These are phyloP conservation scores for Heterodera carotae DNA, from an alignment of 1,140 invertebrate genomes.

Conservation along the genomic window DNA sequence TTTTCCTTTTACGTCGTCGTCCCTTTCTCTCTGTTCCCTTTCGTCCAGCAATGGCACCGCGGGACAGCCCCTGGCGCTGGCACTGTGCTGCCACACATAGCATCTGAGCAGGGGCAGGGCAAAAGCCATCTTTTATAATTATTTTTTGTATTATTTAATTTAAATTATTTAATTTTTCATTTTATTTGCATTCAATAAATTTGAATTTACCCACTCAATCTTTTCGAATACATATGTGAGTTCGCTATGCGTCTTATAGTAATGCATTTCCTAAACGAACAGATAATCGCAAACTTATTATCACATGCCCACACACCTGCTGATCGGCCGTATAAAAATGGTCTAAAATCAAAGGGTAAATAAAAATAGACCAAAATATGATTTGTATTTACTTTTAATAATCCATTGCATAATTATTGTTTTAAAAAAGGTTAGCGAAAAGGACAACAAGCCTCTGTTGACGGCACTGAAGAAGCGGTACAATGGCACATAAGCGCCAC, in stretches of 20 bases:
- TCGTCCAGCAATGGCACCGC: conserved; percentile 20
- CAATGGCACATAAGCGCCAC: conserved; percentile 57
- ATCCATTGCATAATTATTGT: too few relatives aligned
- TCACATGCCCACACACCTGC: conserved; percentile 7
- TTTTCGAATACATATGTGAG: conserved; percentile 54
- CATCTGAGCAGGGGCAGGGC: conserved; percentile 19
- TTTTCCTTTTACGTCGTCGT: neutral
- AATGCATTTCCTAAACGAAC: conserved; percentile 48
- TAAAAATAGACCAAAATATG: conserved; percentile 3
- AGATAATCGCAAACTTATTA: neutral
- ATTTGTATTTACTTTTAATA: too few relatives aligned
- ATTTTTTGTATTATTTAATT: too few relatives aligned
- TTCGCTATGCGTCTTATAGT: conserved; percentile 53
- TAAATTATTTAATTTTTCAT: neutral
- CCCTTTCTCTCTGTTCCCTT: neutral
- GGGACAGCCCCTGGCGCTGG: conserved; percentile 41
- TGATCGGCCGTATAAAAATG: conserved; percentile 50
- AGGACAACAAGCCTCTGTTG: conserved; percentile 50
- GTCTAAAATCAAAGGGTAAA: conserved; percentile 41
- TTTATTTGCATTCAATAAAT: neutral
- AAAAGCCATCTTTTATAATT: too few relatives aligned
- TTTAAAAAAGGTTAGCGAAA: conserved; percentile 9
- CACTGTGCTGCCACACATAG: conserved; percentile 52
- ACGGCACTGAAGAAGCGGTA: conserved; percentile 58
- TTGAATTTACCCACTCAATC: conserved; percentile 43